phyloP scores from a whole-genome alignment of 2,888 invertebrate species.

The Ernsta delagoae region DNA sequence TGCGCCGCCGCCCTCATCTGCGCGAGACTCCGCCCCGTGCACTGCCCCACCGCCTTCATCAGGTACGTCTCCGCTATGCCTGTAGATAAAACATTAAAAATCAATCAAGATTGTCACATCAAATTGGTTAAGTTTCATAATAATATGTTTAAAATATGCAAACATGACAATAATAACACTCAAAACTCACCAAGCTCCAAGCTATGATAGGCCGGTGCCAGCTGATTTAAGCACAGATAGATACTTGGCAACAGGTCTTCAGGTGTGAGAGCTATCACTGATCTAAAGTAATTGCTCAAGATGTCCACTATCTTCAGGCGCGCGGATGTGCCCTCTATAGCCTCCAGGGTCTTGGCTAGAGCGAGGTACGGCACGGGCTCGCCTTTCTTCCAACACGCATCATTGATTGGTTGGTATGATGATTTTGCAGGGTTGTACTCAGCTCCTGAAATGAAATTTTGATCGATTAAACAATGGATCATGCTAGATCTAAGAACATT shows the following conservation, averaged over 20 bases:
- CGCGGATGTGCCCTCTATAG: conserved; percentile 93
- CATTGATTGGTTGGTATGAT: conserved; percentile 92
- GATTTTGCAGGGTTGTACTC: conserved; percentile 89
- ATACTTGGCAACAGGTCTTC: conserved; percentile 95
- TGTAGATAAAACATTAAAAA: too few species aligned
- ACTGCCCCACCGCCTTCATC: too few species aligned
- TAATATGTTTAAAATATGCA: too few species aligned
- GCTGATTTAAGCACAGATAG: conserved; percentile 97
- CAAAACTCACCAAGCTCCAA: conserved; percentile 85
- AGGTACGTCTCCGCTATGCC: too few species aligned
- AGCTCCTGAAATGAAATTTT: conserved; percentile 42
- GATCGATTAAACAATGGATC: not conserved
- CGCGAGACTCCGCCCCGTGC: too few species aligned
- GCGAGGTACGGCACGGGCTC: conserved; percentile 96
- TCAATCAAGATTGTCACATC: too few species aligned
- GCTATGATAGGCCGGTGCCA: conserved; percentile 96
- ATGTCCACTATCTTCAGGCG: conserved; percentile 96
- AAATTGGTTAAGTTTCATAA: too few species aligned
- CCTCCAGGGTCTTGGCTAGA: conserved; percentile 94
- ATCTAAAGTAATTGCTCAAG: conserved; percentile 94
- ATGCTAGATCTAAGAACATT: too few species aligned
- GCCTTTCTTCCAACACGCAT: conserved; percentile 92
- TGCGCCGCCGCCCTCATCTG: too few species aligned
- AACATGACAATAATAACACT: too few species aligned
- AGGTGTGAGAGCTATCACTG: conserved; percentile 94